phyloP scores from a whole-genome alignment of 2,797 vertebrate species.

The Fistularia commersonii region DNA sequence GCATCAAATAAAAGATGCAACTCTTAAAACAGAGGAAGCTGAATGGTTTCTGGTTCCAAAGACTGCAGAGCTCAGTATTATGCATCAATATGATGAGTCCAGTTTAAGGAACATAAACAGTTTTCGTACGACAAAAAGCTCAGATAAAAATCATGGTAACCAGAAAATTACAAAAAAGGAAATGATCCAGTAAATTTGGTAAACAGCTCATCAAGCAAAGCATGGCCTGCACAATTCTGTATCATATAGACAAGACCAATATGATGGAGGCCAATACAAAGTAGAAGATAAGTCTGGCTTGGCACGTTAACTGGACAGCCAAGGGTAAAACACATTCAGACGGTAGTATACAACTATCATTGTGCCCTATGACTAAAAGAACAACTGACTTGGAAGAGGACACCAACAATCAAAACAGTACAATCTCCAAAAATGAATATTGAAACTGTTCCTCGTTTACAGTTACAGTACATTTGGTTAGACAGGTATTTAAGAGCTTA shows the following conservation, averaged over 20 bases:
- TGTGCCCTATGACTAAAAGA: background rate
- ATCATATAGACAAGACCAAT: conserved; percentile 5
- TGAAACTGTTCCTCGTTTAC: background rate
- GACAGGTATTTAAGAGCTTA: too few species aligned
- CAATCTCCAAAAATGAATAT: background rate
- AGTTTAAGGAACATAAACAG: conserved; percentile 11
- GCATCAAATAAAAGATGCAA: conserved; percentile 34
- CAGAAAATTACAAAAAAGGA: background rate
- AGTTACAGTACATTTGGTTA: background rate
- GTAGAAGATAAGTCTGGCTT: conserved; percentile 20
- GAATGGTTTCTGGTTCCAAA: conserved; percentile 29
- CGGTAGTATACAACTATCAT: conserved; percentile 6
- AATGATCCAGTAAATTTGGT: conserved; percentile 12
- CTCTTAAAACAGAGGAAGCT: conserved; percentile 31
- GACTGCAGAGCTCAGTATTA: conserved; percentile 22
- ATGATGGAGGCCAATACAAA: conserved; percentile 20
- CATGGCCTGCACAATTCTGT: conserved; percentile 4
- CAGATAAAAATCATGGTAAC: too few species aligned
- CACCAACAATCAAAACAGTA: background rate
- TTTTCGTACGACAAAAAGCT: background rate
- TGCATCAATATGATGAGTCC: conserved; percentile 42
- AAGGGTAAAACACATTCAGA: conserved; percentile 7
- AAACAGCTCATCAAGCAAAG: conserved; percentile 7
- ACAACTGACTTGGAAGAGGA: background rate
- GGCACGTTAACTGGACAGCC: conserved; percentile 18